Evolutionary conservation across 2,797 vertebrate species (phyloP).

Genomic region (Ceryle rudis): DNA sequence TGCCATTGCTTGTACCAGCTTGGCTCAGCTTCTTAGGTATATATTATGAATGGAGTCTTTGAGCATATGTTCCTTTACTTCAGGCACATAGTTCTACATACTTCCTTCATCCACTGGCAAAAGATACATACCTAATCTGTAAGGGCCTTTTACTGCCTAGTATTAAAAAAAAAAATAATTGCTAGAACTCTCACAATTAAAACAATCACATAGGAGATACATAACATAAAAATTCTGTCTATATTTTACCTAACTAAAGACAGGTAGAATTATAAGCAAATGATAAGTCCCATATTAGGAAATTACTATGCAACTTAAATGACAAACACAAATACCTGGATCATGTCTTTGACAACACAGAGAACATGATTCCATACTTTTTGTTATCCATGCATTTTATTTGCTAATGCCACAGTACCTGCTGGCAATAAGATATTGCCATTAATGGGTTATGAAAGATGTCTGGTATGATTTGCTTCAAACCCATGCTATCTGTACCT

Average conservation of each 20-base stretch:
- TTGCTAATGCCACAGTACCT: background rate
- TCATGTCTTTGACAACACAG: background rate
- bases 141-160: background rate
- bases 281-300: background rate
- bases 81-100: background rate
- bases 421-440: background rate
- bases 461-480: background rate
- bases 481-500: background rate
- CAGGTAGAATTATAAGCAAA: background rate
- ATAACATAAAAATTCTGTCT: background rate
- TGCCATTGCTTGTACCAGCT: background rate
- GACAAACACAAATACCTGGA: background rate
- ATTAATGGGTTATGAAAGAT: background rate
- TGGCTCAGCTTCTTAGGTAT: background rate
- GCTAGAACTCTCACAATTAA: background rate
- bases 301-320: background rate
- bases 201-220: background rate
- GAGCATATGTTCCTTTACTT: background rate
- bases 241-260: background rate
- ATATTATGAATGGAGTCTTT: background rate
- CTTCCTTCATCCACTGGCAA: background rate
- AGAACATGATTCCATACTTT: background rate
- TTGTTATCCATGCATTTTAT: background rate
- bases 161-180: background rate
- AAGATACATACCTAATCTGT: background rate